Percentiles rank a stretch among this genome's conserved stretches.
Evolutionary conservation across 64 coral and sea anemone genomes (phyloP).

Genomic region (Stichodactyla helianthus): DNA sequence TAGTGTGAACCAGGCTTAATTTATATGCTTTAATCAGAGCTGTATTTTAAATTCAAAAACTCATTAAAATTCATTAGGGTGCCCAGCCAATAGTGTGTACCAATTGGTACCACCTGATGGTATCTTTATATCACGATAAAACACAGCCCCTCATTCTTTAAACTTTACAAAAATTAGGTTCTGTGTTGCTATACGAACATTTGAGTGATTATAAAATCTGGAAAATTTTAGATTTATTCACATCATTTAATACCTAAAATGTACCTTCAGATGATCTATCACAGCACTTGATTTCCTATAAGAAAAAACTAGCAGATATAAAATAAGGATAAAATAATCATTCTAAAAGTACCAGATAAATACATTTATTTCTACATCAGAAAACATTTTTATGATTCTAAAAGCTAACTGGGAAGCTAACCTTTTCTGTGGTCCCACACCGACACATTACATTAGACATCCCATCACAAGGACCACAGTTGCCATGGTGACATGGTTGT

Average conservation of each 20-base stretch:
- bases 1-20: no score
- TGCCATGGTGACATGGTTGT: constrained; percentile 72
- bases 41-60: no score
- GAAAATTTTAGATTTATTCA: no score
- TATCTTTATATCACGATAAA: no score
- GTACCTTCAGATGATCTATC: constrained; percentile 26
- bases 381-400: neutral
- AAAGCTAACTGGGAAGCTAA: neutral
- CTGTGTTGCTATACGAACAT: no score
- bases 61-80: no score
- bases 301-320: neutral
- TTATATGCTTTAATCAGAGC: no score
- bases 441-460: constrained; percentile 57
- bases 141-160: no score
- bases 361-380: neutral
- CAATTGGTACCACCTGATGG: no score
- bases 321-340: neutral
- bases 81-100: no score
- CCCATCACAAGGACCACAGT: constrained; percentile 80
- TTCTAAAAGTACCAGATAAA: neutral
- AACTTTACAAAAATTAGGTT: no score
- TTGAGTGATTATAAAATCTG: no score
- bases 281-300: constrained; percentile 30
- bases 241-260: neutral
- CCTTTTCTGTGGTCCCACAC: constrained; percentile 75